Percentiles rank a stretch among this genome's conserved stretches.
Evolutionary conservation across 2,797 vertebrate species (phyloP).

Genomic region (Macropodus opercularis): DNA sequence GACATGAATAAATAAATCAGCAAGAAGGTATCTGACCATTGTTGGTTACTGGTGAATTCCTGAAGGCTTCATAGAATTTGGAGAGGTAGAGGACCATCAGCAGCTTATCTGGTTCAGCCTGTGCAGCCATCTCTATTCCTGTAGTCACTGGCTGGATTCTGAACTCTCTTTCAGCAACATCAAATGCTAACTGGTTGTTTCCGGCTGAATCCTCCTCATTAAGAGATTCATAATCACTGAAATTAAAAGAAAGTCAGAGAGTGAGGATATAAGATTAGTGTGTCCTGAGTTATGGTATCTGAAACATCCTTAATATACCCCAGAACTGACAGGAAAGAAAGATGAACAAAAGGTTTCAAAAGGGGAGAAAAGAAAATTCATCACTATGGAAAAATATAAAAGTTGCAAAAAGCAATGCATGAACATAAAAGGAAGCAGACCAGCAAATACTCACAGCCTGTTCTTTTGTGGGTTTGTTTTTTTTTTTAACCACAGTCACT

Average conservation of each 20-base stretch:
- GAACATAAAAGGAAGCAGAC: no score
- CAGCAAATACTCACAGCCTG: neutral
- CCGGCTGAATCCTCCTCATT: conserved; percentile 84
- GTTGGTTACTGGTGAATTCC: conserved; percentile 77
- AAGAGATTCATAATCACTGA: conserved; percentile 90
- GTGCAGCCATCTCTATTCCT: conserved; percentile 87
- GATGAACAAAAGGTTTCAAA: no score
- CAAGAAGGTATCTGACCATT: conserved; percentile 75
- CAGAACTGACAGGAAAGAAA: no score
- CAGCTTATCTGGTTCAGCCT: conserved; percentile 90
- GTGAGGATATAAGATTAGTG: neutral
- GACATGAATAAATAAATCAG: neutral
- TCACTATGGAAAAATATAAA: no score
- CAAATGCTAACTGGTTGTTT: conserved; percentile 95
- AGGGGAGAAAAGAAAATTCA: no score
- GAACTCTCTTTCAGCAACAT: conserved; percentile 90
- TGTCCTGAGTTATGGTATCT: no score
- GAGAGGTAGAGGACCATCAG: conserved; percentile 97
- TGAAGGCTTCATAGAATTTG: conserved; percentile 93
- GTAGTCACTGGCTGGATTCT: conserved; percentile 93
- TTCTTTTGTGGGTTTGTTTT: neutral
- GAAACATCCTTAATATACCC: no score
- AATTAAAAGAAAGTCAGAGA: neutral
- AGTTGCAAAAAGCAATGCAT: no score
- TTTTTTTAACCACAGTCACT: no score